Evolutionary conservation across 1,140 invertebrate genomes (phyloP), one percentile per base, ranked within the genome.

Genomic region (Acromyrmex charruanus): DNA sequence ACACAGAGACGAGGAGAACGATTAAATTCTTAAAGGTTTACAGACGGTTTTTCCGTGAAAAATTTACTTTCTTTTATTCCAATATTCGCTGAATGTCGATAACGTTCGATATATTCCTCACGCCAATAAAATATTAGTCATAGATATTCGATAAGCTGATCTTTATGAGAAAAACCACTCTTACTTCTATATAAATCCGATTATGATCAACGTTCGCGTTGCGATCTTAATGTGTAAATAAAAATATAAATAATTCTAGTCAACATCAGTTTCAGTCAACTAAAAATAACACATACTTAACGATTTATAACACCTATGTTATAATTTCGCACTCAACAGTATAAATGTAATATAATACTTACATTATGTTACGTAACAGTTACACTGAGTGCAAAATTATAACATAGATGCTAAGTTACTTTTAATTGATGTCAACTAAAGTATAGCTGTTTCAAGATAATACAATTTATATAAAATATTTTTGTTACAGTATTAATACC

Each of bases 21-120:
- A 82, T 89, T 87, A 87, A 63, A 68, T 21, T n/a, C 58, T 58
- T 65, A 21, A 68, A 72, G 44, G 12, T 51, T 39, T 16, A 39
- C 66, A 51, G 65, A 74, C 69, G 39, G 18, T 49, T 16, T 35
- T 72, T 25, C 53, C 59, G 10, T 44, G 28, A 44, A 31, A 49
- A 65, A 85, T 79, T 85, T 85, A 85, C 55, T 84, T 74, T 84
- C 25, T 58, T 51, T 10, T 12, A 63, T 61, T 72, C 25, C 25
- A 49, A 59, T 35, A 71, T 59, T 39, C 80, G 39, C 18, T 74
- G 53, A 14, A 82, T 25, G 12, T 16, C 21, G 28, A 71, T 51
- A 21, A 16, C 4, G 2, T n/a, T 16, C 16, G 10, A 10, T 53
- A 39, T 25, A 53, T 58, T 39, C 6, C 10, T 21, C 1, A 9